Evolutionary conservation across 64 coral and sea anemone species (phyloP), one percentile per base, ranked within the genome.

Genomic region (Porites lutea): DNA sequence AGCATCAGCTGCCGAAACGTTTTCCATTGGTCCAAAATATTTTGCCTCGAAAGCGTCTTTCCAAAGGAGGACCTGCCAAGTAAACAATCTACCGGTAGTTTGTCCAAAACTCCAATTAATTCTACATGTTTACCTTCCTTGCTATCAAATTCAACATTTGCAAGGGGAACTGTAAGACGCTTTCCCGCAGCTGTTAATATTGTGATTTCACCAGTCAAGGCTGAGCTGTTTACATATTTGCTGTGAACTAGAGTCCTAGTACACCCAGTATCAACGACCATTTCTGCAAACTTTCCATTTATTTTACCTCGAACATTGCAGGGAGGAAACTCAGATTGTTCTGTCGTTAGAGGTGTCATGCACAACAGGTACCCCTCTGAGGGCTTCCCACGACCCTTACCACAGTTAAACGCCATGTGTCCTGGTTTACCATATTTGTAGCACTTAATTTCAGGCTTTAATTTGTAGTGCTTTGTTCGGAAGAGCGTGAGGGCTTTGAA

Each of bases 11-110:
- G 45, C 16, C 4, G 7, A 14, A 84, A 44, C 6, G 13, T 84
- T 50, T 45, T 6, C 65, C 82, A 86, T 50, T 86, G 65, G 21
- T 86, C 65, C 11, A 86, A 16, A 3, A 86, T 6, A n/a, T 86
- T 50, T 37, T 71, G 2, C 51, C 9, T 67, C 1, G 64, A 70
- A 2, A 86, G 19, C 1, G 48, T 22, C 11, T 52, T 9, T 13
- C 65, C 83, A 22, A 51, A 86, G 2, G 83, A 86, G 2, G 83
- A 86, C 18, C 64, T 63, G 6, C 83, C 83, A 4, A 71, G 7
- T 52, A 86, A 48, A 52, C 82, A 86, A 50, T 86, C 65, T 7
- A 86, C 47, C 2, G 82, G 82, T 48, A 86, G n/a, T 16, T 52
- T 86, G 21, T 86, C 47, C 6, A 70, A 4, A 1, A 86, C 64